A percentile compares a stretch with the other conserved stretches of the same genome.
phyloP scores from a whole-genome alignment of 2,797 vertebrate genomes.

The Zalophus californianus region DNA sequence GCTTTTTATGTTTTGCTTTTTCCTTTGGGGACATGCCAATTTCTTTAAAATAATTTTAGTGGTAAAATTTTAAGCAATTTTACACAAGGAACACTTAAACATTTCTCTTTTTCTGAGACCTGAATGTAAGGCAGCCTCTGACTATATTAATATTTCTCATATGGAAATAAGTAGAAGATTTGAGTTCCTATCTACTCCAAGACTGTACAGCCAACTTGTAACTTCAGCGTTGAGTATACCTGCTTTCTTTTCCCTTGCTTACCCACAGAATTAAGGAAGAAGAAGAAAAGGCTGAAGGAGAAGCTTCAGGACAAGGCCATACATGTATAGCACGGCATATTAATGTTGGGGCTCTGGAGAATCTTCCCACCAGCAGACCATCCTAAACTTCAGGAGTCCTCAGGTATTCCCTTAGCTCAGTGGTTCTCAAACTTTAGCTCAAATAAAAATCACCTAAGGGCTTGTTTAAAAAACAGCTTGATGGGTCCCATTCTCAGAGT shows the following conservation, averaged over 20 bases:
- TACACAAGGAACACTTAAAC: background rate
- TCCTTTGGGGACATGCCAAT: background rate
- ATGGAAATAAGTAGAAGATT: conserved; percentile 35
- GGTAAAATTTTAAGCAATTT: conserved; percentile 15
- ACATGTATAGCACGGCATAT: background rate
- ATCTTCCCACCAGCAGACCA: background rate
- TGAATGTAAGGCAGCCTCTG: background rate
- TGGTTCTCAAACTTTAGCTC: background rate
- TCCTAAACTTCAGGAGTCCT: background rate
- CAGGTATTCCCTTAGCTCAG: background rate
- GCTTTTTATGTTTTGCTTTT: background rate
- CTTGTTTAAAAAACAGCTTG: background rate
- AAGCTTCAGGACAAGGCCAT: background rate
- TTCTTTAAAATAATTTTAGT: conserved; percentile 52
- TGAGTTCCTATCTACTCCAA: background rate
- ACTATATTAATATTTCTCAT: background rate
- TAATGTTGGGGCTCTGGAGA: background rate
- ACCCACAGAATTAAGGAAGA: background rate
- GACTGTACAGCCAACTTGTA: background rate
- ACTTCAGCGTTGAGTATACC: background rate
- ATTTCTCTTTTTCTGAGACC: background rate
- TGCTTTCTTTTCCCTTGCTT: background rate
- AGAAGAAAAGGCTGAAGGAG: background rate
- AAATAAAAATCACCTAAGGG: background rate
- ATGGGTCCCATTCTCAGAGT: background rate